Evolutionary conservation across 2,797 vertebrate genomes (phyloP).

Genomic region (Acanthopagrus latus): DNA sequence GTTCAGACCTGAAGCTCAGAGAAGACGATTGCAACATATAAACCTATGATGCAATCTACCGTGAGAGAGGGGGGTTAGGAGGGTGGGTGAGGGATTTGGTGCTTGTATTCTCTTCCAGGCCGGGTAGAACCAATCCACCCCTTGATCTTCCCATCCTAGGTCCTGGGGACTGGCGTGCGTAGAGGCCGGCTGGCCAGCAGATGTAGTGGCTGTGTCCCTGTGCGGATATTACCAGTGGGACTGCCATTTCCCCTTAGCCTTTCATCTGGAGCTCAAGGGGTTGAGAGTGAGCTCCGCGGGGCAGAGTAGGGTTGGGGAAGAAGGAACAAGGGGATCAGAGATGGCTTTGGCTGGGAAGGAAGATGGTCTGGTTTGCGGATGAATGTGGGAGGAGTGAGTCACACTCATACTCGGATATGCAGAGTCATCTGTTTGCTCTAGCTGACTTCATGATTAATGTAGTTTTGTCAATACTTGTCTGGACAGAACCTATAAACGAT

Average conservation of each 20-base stretch:
- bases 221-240: slow-evolving; percentile 81
- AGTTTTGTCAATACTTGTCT: slow-evolving; percentile 11
- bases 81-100: slow-evolving; percentile 59
- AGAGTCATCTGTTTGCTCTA: slow-evolving; percentile 47
- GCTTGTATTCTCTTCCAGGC: slow-evolving; percentile 51
- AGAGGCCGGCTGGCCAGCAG: slow-evolving; percentile 76
- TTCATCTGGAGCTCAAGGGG: slow-evolving; percentile 78
- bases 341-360: slow-evolving; percentile 60
- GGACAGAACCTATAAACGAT: slow-evolving; percentile 16
- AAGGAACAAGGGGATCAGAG: slow-evolving; percentile 73
- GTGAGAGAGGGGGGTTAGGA: slow-evolving; percentile 62
- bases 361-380: slow-evolving; percentile 62
- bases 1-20: slow-evolving; percentile 17
- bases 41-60: slow-evolving; percentile 59
- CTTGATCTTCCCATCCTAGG: slow-evolving; percentile 52
- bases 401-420: slow-evolving; percentile 51
- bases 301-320: slow-evolving; percentile 62
- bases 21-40: slow-evolving; percentile 28
- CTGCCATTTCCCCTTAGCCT: slow-evolving; percentile 79
- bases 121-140: slow-evolving; percentile 48
- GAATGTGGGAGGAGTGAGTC: slow-evolving; percentile 55
- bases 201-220: slow-evolving; percentile 73
- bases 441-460: slow-evolving; percentile 21
- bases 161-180: slow-evolving; percentile 66
- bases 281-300: slow-evolving; percentile 58